Evolutionary conservation across 2,797 vertebrate genomes (phyloP), one percentile per base, ranked within the genome.

Genomic region (Sebastiscus tertius): DNA sequence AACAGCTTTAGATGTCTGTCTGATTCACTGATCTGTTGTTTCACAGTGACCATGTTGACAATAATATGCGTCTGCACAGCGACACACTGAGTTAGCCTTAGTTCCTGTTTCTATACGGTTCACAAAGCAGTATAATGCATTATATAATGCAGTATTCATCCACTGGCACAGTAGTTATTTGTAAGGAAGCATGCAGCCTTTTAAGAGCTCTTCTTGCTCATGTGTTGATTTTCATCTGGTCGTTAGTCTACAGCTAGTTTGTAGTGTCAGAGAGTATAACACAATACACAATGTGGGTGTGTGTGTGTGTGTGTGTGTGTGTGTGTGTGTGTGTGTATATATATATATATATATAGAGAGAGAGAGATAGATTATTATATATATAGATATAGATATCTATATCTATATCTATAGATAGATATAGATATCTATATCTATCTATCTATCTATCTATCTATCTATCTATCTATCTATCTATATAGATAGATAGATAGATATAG

Each of bases 91-190:
- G 13, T 13, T 18, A 22, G 29, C 33, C 6, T 36, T 31, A 27
- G 11, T 11, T 31, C 31, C 6, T 77, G 13, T 2, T 3, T n/a
- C 8, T 12, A 2, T 2, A 3, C 13, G 20, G 1, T 31, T 24
- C n/a, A 22, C 27, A 12, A 1, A 2, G 8, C 4, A 6, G 8
- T 14, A 1, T 2, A 34, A 4, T 34, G 33, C 9, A 34, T 1
- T 34, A 24, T 24, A 12, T 36, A 34, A 0, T 31, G 1, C 16
- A 5, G 12, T 24, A 24, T 31, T 42, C 29, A n/a, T 42, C 60
- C 14, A 36, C 29, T 9, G 1, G 27, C 29, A n/a, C 9, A 54
- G 6, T 39, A 31, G 13, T 11, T 11, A 27, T 68, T 61, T 5
- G 2, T 46, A 8, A 54, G 18, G 18, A 54, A 42, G 22, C 33